Base-by-base conservation (phyloP, 2,797 vertebrate genomes). In the Chlorospingus semifuscus region DNA sequence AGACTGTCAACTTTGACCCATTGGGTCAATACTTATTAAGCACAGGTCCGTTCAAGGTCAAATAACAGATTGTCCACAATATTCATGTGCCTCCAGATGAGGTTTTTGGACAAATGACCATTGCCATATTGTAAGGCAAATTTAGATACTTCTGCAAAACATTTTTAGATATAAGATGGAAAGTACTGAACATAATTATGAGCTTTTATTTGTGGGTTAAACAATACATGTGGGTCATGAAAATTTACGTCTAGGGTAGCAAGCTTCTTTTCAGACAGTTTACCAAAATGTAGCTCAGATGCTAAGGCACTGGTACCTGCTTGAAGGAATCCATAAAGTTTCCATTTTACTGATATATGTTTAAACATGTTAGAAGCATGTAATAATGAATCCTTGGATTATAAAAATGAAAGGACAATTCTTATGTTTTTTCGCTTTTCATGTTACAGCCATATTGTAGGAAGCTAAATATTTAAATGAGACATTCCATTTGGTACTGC, bases 251-350 rank as follows among this genome's bases (percentile, higher is more conserved):
- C 20, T 78, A 74, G 82, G 41, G 42, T 56, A 37, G 60, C 57
- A 92, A 83, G 49, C 27, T 53, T 90, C 72, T 93, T 90, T 88
- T 89, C 76, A 93, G 39, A 46, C 17, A 57, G 50, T 57, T 63
- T 80, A 57, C 52, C 86, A 85, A 92, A 91, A 84, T 18, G 26
- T 92, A 97, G 97, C 97, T 97, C 96, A 63, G 97, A 98, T 95
- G 95, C 96, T 97, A 97, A 98, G 96, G 95, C 95, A 97, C 98
- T 98, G 97, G 95, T 97, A 98, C 97, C 97, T 98, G 97, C 97
- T 97, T 97, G 96, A 97, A 94, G 74, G 95, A 97, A 97, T 39
- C 12, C 15, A 34, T 23, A 71, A 71, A 85, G 91, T 95, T 98
- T 97, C 93, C 96, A 98, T 96, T 98, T 97, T 97, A 98, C 96